Evolutionary conservation across 2,113 vertebrate species (phyloP).

Genomic region (Sapayoa aenigma): DNA sequence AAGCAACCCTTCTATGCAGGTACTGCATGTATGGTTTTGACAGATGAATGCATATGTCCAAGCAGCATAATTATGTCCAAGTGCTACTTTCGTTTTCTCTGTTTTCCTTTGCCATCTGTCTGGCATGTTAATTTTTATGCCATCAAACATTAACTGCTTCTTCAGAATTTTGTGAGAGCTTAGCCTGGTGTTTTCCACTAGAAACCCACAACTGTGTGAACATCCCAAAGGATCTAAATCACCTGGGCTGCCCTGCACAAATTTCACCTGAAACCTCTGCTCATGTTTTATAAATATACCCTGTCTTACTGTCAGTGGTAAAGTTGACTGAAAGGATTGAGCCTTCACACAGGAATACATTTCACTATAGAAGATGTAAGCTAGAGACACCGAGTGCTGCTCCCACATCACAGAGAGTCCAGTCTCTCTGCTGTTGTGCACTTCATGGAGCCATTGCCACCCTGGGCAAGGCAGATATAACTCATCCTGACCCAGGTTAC

Average conservation of each 20-base stretch:
- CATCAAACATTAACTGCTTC: not conserved
- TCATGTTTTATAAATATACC: fast-evolving
- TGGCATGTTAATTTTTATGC: not conserved
- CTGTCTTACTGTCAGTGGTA: not conserved
- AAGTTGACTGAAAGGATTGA: not conserved
- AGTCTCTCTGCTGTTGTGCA: not conserved
- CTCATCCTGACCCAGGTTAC: not conserved
- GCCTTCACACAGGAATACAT: not conserved
- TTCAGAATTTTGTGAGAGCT: not conserved
- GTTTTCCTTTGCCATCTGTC: not conserved
- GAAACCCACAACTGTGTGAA: not conserved
- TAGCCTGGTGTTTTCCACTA: not conserved
- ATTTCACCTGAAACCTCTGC: not conserved
- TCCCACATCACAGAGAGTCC: not conserved
- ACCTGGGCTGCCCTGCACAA: not conserved
- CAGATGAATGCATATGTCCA: not conserved
- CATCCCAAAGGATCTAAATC: not conserved
- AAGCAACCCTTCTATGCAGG: not conserved
- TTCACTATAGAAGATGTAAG: not conserved
- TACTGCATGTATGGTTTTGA: not conserved
- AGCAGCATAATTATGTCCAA: not conserved
- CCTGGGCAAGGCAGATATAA: not conserved
- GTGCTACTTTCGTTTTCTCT: not conserved
- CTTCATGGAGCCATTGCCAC: not conserved
- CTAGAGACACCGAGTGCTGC: not conserved